A percentile compares a stretch with the other conserved stretches of the same genome.
phyloP scores from a whole-genome alignment of 2,888 invertebrate species.

The Cyclophora albipunctata region DNA sequence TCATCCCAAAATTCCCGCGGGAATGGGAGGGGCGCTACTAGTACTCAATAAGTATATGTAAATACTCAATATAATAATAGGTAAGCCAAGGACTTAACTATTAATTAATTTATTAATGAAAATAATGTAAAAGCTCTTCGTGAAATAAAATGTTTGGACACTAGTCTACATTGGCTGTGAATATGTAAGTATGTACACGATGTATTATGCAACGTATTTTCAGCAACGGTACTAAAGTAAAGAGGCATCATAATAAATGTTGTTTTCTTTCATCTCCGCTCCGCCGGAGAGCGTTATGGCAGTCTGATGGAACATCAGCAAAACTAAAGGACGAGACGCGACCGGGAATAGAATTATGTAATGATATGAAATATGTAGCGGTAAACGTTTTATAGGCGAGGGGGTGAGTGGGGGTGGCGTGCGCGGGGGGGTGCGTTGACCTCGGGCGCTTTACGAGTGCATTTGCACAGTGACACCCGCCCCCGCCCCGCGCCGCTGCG shows the following conservation, averaged over 20 bases:
- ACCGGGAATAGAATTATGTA: slow-evolving; percentile 11
- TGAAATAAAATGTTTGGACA: too few species aligned
- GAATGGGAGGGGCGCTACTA: too few species aligned
- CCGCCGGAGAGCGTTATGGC: slow-evolving; percentile 4
- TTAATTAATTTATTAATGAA: too few species aligned
- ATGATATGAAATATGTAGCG: slow-evolving; percentile 45
- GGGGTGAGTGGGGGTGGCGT: slow-evolving; percentile 32
- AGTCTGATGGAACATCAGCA: slow-evolving; percentile 4
- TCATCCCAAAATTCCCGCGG: too few species aligned
- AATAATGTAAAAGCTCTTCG: too few species aligned
- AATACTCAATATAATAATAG: too few species aligned
- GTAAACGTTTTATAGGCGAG: slow-evolving; percentile 51
- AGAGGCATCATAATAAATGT: neutral
- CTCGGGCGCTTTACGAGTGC: slow-evolving; percentile 68
- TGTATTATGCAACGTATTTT: slow-evolving; percentile 1
- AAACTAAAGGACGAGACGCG: slow-evolving; percentile 12
- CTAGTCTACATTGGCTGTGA: too few species aligned
- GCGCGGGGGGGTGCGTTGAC: slow-evolving; percentile 58
- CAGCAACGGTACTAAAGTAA: too few species aligned
- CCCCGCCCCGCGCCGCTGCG: slow-evolving; percentile 37
- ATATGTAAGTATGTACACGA: too few species aligned
- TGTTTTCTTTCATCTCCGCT: slow-evolving; percentile 5
- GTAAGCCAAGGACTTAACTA: too few species aligned
- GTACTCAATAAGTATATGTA: too few species aligned
- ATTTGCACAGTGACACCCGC: slow-evolving; percentile 72